Percentiles rank a stretch among this genome's conserved stretches.
phyloP scores from a whole-genome alignment of 2,888 invertebrate species.

The Cyaniris semiargus region DNA sequence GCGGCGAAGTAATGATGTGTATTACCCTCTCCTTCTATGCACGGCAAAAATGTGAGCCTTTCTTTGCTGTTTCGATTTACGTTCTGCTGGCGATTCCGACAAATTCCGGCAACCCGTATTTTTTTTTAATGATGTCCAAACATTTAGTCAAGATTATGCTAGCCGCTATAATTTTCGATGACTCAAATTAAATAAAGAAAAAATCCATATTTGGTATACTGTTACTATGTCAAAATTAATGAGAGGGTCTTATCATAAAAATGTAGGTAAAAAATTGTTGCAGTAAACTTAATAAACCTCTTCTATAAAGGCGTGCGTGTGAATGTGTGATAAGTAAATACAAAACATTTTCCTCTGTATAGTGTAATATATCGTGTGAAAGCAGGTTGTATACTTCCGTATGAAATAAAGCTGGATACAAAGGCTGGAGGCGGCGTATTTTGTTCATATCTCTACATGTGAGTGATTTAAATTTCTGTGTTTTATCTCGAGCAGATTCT shows the following conservation, averaged over 20 bases:
- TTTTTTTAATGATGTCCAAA: too few relatives aligned
- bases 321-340: conserved; percentile 19
- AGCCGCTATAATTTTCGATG: too few relatives aligned
- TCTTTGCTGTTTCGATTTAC: too few relatives aligned
- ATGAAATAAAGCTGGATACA: conserved; percentile 12
- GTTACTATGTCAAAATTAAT: neutral
- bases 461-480: conserved; percentile 16
- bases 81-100: too few relatives aligned
- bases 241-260: neutral
- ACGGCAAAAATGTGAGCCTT: too few relatives aligned
- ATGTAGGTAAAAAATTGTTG: neutral
- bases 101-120: too few relatives aligned
- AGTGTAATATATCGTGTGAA: conserved; percentile 11
- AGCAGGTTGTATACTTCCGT: conserved; percentile 19
- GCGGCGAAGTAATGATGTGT: too few relatives aligned
- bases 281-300: neutral
- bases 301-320: neutral
- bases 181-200: too few relatives aligned
- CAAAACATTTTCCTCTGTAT: conserved; percentile 11
- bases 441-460: conserved; percentile 1
- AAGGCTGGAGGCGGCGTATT: conserved; percentile 4
- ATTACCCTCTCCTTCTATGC: too few relatives aligned
- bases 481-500: neutral
- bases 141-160: too few relatives aligned
- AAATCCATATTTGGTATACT: too few relatives aligned